A percentile compares a stretch with the other conserved stretches of the same genome.
These are phyloP conservation scores for Nothobranchius furzeri DNA, from an alignment of 2,113 vertebrate species.

Conservation along the genomic window DNA sequence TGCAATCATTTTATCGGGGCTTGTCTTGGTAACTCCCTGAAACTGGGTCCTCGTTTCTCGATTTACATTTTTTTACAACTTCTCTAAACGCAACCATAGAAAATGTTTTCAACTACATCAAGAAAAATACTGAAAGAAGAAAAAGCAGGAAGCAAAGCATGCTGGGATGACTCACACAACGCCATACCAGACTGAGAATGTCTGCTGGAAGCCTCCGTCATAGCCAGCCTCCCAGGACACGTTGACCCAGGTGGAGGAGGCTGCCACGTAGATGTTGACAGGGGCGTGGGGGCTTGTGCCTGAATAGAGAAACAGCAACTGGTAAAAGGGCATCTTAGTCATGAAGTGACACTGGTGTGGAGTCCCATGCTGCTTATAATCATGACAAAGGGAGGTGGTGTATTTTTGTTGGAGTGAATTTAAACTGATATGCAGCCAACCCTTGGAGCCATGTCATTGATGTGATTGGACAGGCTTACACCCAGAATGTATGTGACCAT, in stretches of 20 bases:
- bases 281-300: slow-evolving; percentile 98
- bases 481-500: slow-evolving; percentile 2
- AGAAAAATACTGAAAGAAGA: slow-evolving; percentile 78
- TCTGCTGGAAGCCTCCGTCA: slow-evolving; percentile 97
- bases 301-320: slow-evolving; percentile 53
- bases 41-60: slow-evolving; percentile 39
- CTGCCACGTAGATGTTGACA: slow-evolving; percentile 84
- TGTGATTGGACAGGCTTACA: slow-evolving; percentile 5
- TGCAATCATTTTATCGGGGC: slow-evolving; percentile 8
- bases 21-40: slow-evolving; percentile 55
- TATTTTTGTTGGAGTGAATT: too few species aligned
- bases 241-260: slow-evolving; percentile 93
- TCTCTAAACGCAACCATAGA: slow-evolving; percentile 68
- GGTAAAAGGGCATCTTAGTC: slow-evolving; percentile 45
- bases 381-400: too few species aligned
- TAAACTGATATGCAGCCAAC: not conserved
- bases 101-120: slow-evolving; percentile 60
- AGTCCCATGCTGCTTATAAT: slow-evolving; percentile 1
- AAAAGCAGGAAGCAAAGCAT: slow-evolving; percentile 97
- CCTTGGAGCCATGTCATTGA: not conserved
- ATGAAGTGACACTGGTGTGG: slow-evolving; percentile 4
- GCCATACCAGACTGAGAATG: slow-evolving; percentile 99
- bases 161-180: slow-evolving; percentile 99
- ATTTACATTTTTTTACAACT: slow-evolving; percentile 53
- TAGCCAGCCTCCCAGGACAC: slow-evolving; percentile 95